phyloP scores from a whole-genome alignment of 2,113 vertebrate genomes.

The Myotis davidii region DNA sequence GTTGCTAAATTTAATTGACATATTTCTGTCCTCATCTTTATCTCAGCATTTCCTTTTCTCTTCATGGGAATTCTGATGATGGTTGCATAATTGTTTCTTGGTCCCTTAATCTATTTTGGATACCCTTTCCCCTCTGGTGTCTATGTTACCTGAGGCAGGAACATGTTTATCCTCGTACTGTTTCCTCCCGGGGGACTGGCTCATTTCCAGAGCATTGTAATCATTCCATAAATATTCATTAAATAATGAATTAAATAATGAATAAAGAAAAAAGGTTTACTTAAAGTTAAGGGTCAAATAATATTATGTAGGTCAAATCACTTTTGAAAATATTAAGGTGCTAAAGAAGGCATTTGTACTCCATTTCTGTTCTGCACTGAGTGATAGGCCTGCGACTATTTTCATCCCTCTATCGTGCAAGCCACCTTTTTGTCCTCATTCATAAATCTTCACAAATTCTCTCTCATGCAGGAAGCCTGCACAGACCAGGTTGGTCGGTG shows the following conservation, averaged over 20 bases:
- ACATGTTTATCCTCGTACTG: background rate
- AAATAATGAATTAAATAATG: slow-evolving; percentile 62
- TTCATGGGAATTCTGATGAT: background rate
- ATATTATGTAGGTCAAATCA: slow-evolving; percentile 53
- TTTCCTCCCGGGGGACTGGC: slow-evolving; percentile 3
- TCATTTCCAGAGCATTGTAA: slow-evolving; percentile 38
- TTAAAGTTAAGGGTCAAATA: slow-evolving; percentile 54
- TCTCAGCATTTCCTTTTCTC: background rate
- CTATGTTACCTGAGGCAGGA: background rate
- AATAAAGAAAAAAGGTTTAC: background rate
- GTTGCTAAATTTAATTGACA: background rate
- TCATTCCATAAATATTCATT: slow-evolving; percentile 68
- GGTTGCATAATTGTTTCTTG: background rate
- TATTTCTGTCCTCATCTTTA: background rate
- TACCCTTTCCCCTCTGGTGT: background rate
- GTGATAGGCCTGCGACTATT: background rate
- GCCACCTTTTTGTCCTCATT: slow-evolving; percentile 55
- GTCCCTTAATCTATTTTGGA: background rate
- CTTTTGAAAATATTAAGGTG: slow-evolving; percentile 43
- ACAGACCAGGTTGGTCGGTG: slow-evolving; percentile 30
- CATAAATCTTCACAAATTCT: slow-evolving; percentile 61
- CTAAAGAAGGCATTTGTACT: slow-evolving; percentile 33
- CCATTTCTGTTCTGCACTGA: background rate
- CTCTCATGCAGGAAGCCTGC: background rate
- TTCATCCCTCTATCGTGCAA: background rate